Evolutionary conservation across 2,888 invertebrate species (phyloP), one percentile per base, ranked within the genome.

Genomic region (Ellobium chinense): DNA sequence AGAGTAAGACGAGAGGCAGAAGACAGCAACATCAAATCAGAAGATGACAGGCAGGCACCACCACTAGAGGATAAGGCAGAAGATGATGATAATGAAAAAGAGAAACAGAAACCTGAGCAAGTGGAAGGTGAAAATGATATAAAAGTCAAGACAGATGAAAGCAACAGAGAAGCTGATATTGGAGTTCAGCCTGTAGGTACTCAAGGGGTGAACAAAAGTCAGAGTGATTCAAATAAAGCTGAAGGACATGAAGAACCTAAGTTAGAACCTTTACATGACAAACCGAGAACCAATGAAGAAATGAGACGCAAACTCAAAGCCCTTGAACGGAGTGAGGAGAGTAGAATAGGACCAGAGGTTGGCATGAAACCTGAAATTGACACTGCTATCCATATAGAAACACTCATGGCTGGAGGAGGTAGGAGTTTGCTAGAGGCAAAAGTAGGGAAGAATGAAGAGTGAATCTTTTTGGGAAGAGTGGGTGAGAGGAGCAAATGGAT

Each of bases 271-370:
- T 7, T 46, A 46, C 7, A 46, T 46, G 46, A 60, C 18, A 60
- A 56, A 36, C 36, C 72, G 29, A 72, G 34, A 37, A 36, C 34
- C 14, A 68, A 68, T 68, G 77, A 77, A 58, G 68, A 77, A 34
- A 77, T 68, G 68, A 46, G 68, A 58, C 56, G 77, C n/a, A 77
- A 77, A 29, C 77, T 77, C 1, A 36, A 68, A 37, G 66, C 68
- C 27, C 1, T 58, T 29, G 36, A 76, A 34, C 27, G n/a, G n/a
- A n/a, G n/a, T n/a, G n/a, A n/a, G n/a, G n/a, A n/a, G 2, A 62
- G 60, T 62, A 2, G 14, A 68, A 18, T n/a, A n/a, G 46, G 46
- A 12, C 9, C 9, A 12, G 46, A 46, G 18, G 18, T 46, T 18
- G 9, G 7, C 9, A 18, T 18, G 46, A 12, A 68, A 27, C 37